A percentile compares a stretch with the other conserved stretches of the same genome.
phyloP scores from a whole-genome alignment of 92 coral and sea anemone genomes.

The Phenganax subtilis region DNA sequence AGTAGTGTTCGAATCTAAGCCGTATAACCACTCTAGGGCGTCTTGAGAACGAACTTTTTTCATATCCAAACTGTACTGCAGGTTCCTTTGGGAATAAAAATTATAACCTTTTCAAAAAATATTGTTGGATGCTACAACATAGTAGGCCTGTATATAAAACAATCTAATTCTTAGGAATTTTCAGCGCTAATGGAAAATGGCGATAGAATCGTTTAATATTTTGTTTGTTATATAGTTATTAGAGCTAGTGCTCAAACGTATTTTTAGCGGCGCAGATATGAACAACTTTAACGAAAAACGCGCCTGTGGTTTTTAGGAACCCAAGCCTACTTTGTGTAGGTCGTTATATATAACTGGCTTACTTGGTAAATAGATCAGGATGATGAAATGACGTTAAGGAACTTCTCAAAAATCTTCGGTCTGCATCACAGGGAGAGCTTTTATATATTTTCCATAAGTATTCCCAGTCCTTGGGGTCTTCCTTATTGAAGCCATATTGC shows the following conservation, averaged over 20 bases:
- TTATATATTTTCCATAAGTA: constrained; percentile 59
- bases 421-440: constrained; percentile 58
- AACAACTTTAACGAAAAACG: too few relatives aligned
- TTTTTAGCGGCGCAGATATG: too few relatives aligned
- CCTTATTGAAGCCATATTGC: constrained; percentile 52
- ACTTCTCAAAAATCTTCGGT: constrained; percentile 50
- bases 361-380: constrained; percentile 31
- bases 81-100: constrained; percentile 37
- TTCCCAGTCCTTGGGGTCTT: constrained; percentile 62
- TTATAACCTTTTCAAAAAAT: background rate
- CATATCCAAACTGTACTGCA: constrained; percentile 47
- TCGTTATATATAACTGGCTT: background rate
- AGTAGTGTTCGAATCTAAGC: constrained; percentile 36
- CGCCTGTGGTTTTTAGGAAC: background rate
- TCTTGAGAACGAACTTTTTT: constrained; percentile 57
- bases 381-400: constrained; percentile 49
- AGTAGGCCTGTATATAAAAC: too few relatives aligned
- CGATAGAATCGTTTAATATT: too few relatives aligned
- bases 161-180: too few relatives aligned
- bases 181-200: too few relatives aligned
- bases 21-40: constrained; percentile 51
- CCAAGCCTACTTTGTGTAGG: background rate
- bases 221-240: too few relatives aligned
- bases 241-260: too few relatives aligned
- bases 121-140: background rate